Conservation (phyloP, 2,888 invertebrate genomes). For the Lasioglossum villosulum region DNA sequence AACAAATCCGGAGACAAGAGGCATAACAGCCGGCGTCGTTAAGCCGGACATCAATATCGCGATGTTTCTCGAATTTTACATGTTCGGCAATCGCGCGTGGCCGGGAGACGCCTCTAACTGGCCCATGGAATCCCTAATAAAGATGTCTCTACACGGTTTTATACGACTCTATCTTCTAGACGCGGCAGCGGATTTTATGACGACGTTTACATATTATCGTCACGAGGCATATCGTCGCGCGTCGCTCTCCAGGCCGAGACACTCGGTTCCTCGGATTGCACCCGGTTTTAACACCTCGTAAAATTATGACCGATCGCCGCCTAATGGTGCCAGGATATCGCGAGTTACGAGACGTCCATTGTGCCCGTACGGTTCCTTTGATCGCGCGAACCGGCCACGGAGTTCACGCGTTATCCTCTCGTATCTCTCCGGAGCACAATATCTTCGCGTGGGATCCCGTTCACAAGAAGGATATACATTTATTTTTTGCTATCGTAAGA, state of each 20-base stretch:
- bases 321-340: slow-evolving; percentile 65
- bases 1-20: slow-evolving; percentile 46
- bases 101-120: slow-evolving; percentile 59
- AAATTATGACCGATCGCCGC: slow-evolving; percentile 73
- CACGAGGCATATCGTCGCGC: slow-evolving; percentile 54
- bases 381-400: slow-evolving; percentile 49
- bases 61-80: slow-evolving; percentile 62
- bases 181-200: slow-evolving; percentile 70
- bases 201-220: slow-evolving; percentile 71
- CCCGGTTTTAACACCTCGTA: slow-evolving; percentile 77
- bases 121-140: slow-evolving; percentile 66
- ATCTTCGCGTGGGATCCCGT: slow-evolving; percentile 39
- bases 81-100: slow-evolving; percentile 39
- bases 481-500: slow-evolving; percentile 25
- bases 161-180: slow-evolving; percentile 68
- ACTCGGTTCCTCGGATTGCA: slow-evolving; percentile 68
- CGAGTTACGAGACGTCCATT: slow-evolving; percentile 65
- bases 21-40: slow-evolving; percentile 48
- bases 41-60: slow-evolving; percentile 46
- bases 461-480: background rate
- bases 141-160: slow-evolving; percentile 72
- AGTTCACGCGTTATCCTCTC: slow-evolving; percentile 49
- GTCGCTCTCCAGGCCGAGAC: slow-evolving; percentile 8
- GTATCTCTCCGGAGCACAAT: slow-evolving; percentile 21
- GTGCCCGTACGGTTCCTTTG: slow-evolving; percentile 59